phyloP scores from a whole-genome alignment of 2,113 vertebrate species.

The Lathamus discolor region DNA sequence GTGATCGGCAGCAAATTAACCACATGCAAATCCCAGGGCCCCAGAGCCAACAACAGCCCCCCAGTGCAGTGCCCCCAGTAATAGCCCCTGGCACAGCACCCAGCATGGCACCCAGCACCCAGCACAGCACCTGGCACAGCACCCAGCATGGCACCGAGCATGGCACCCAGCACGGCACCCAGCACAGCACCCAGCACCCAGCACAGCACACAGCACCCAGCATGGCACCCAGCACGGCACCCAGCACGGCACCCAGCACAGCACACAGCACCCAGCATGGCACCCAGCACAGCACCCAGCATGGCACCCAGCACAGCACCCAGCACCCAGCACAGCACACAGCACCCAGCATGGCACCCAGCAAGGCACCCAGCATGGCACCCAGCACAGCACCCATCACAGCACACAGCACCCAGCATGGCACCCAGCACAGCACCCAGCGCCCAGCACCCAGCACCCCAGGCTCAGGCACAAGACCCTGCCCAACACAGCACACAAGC shows the following conservation, averaged over 20 bases:
- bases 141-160: too few relatives aligned
- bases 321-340: too few relatives aligned
- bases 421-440: neutral
- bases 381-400: too few relatives aligned
- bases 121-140: too few relatives aligned
- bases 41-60: neutral
- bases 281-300: too few relatives aligned
- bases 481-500: neutral
- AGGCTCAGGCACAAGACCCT: neutral
- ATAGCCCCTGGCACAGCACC: neutral
- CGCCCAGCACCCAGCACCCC: neutral
- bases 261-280: neutral
- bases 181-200: too few relatives aligned
- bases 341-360: too few relatives aligned
- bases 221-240: neutral
- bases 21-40: neutral
- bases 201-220: too few relatives aligned
- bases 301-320: neutral
- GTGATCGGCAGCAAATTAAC: rapidly evolving
- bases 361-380: too few relatives aligned
- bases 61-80: rapidly evolving
- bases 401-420: too few relatives aligned
- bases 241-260: neutral
- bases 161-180: too few relatives aligned
- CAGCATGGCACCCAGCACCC: neutral